Evolutionary conservation across 2,113 vertebrate species (phyloP).

Genomic region (Podilymbus podiceps): DNA sequence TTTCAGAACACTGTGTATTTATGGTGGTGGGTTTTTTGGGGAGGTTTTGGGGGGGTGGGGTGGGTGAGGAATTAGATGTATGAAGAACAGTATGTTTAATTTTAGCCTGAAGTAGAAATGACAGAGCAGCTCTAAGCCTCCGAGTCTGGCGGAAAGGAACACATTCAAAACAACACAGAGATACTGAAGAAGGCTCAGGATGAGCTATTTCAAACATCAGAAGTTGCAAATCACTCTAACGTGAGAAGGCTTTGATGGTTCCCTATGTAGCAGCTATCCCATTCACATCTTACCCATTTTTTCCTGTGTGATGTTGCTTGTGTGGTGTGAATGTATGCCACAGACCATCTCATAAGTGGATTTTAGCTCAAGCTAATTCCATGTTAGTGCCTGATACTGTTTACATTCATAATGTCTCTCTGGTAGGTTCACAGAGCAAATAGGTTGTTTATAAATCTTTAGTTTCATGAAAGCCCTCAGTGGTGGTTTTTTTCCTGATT

Average conservation of each 20-base stretch:
- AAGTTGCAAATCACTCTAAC: not conserved
- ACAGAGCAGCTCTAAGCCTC: not conserved
- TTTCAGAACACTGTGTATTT: not conserved
- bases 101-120: not conserved
- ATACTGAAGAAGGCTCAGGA: not conserved
- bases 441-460: not conserved
- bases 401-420: not conserved
- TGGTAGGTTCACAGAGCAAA: not conserved
- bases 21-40: not conserved
- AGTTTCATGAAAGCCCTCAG: not conserved
- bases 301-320: not conserved
- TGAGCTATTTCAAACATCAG: not conserved
- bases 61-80: too few species aligned
- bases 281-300: fast-evolving
- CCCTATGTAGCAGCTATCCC: fast-evolving
- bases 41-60: too few species aligned
- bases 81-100: not conserved
- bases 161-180: not conserved
- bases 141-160: not conserved
- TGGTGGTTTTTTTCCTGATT: not conserved
- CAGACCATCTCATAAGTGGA: not conserved
- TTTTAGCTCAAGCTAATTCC: not conserved
- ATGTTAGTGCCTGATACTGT: not conserved
- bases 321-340: not conserved
- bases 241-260: not conserved